These are phyloP conservation scores for Lucinisca nassula DNA, from an alignment of 2,888 invertebrate genomes.

Conservation along the genomic window DNA sequence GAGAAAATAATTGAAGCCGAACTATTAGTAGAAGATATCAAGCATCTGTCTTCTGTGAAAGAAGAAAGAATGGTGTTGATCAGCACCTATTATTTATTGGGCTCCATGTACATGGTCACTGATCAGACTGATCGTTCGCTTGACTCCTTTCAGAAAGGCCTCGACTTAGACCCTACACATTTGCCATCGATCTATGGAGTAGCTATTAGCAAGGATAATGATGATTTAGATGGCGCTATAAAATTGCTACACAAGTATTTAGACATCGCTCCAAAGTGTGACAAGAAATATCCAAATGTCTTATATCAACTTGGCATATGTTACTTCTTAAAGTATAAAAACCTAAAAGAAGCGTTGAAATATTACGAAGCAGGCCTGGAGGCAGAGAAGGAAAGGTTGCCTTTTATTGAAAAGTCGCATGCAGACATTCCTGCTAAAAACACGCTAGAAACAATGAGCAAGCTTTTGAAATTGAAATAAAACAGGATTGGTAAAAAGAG, in stretches of 20 bases:
- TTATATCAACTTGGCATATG: background rate
- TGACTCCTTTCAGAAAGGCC: constrained; percentile 19
- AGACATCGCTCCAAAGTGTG: background rate
- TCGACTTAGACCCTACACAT: background rate
- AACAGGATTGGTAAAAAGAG: background rate
- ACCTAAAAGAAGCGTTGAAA: background rate
- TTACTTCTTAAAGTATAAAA: background rate
- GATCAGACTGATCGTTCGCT: background rate
- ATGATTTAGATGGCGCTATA: background rate
- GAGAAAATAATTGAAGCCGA: background rate
- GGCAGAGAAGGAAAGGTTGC: constrained; percentile 6
- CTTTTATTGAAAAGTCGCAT: background rate
- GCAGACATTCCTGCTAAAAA: background rate
- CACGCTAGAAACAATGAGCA: background rate
- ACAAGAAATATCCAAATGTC: constrained; percentile 21
- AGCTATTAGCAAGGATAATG: background rate
- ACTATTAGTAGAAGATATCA: background rate
- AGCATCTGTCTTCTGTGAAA: background rate
- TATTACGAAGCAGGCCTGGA: background rate
- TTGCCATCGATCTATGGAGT: background rate
- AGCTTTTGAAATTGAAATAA: background rate
- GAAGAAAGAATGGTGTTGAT: background rate
- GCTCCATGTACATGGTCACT: constrained; percentile 2
- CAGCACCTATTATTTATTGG: background rate
- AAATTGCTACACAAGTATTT: background rate